Evolutionary conservation across 2,888 invertebrate genomes (phyloP), one percentile per base, ranked within the genome.

Genomic region (Eupithecia inturbata): DNA sequence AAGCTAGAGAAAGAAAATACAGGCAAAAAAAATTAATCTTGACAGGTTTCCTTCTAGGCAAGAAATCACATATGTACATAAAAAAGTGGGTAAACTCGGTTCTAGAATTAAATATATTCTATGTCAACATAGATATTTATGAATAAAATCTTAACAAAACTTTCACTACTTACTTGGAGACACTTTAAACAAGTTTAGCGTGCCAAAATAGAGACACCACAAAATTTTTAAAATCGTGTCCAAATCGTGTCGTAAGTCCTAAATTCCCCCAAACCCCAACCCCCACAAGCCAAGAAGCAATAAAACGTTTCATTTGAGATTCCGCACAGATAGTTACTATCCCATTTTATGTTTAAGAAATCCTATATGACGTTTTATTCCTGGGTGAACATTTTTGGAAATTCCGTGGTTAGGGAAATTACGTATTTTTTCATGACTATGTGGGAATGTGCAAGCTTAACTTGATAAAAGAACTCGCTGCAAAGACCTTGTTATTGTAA

Each of bases 251-350:
- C 73, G 70, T 22, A 3, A 19, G 1, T n/a, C 22, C 36, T 36
- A 74, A 68, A 70, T 6, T 4, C 45, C 63, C 26, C 36, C 33
- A 7, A 67, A 49, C 62, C 45, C 66, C 41, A 28, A 67, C 66
- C 66, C 71, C 71, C 70, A 53, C 73, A 75, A 45, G 67, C 73
- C 72, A 45, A 67, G 62, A 74, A 69, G 74, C 77, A 79, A 80
- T 80, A 79, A 80, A 80, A 75, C 80, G 78, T 77, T 78, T 75
- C 70, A 72, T 75, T 75, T 72, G 49, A 76, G 77, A 78, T 79
- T 74, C 76, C 69, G 63, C 71, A 57, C 36, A 77, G 77, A 79
- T 78, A 77, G 80, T 78, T 75, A 75, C 77, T 74, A 71, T 66
- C 73, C 68, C 60, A 74, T 76, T 77, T 78, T 71, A 78, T 73